phyloP scores from a whole-genome alignment of 2,797 vertebrate species.

The Adrianichthys oophorus region DNA sequence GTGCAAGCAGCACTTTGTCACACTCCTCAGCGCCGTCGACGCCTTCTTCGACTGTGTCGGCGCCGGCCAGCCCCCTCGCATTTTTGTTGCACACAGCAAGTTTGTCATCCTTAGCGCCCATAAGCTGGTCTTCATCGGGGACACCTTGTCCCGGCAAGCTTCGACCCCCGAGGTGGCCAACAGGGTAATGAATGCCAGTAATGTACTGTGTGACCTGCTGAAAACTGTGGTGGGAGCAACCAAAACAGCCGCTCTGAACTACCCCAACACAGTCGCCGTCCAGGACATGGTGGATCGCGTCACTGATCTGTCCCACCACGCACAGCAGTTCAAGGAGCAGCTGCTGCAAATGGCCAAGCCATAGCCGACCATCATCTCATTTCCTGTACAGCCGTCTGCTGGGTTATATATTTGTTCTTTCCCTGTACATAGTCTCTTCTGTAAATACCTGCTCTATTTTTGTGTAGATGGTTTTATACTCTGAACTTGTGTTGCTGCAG shows the following conservation, averaged over 20 bases:
- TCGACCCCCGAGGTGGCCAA: constrained; percentile 83
- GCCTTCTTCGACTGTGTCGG: constrained; percentile 91
- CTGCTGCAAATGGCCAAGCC: constrained; percentile 85
- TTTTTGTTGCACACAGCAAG: constrained; percentile 96
- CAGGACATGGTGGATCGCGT: constrained; percentile 96
- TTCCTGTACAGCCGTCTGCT: constrained; percentile 48
- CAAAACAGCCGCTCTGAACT: constrained; percentile 90
- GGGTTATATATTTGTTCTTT: constrained; percentile 35
- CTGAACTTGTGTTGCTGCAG: constrained; percentile 60
- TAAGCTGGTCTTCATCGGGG: constrained; percentile 97
- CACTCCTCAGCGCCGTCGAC: constrained; percentile 90
- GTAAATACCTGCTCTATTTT: constrained; percentile 84
- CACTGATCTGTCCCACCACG: constrained; percentile 86
- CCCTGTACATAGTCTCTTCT: constrained; percentile 78
- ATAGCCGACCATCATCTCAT: constrained; percentile 51
- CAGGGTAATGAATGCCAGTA: constrained; percentile 92
- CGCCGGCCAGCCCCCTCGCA: constrained; percentile 88
- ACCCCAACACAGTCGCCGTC: constrained; percentile 87
- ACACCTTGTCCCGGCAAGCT: constrained; percentile 89
- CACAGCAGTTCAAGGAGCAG: constrained; percentile 90
- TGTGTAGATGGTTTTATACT: constrained; percentile 86
- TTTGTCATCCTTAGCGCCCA: constrained; percentile 96
- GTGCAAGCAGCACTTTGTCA: constrained; percentile 90
- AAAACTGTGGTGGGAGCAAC: constrained; percentile 91
- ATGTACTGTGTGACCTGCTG: constrained; percentile 91